Percentiles rank a stretch among this genome's conserved stretches.
Evolutionary conservation across 2,888 invertebrate species (phyloP).

Genomic region (Drosophila prolongata): DNA sequence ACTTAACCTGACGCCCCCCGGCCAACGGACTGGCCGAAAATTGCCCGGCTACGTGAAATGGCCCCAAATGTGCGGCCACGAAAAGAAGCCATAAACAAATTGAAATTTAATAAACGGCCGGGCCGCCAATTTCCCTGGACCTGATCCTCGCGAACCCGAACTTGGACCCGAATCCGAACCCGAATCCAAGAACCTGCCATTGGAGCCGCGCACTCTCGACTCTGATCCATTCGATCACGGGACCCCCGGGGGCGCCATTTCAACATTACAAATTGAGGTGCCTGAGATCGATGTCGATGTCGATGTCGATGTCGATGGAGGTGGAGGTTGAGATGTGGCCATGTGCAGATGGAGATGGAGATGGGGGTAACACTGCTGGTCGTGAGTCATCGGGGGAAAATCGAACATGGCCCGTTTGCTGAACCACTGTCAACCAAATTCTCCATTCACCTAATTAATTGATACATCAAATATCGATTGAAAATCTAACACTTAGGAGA

Average conservation of each 20-base stretch:
- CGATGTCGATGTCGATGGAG: conserved; percentile 14
- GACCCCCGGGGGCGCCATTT: conserved; percentile 36
- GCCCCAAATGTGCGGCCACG: conserved; percentile 36
- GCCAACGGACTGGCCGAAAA: conserved; percentile 16
- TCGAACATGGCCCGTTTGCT: not conserved
- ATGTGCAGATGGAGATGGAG: not conserved
- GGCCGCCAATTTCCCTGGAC: conserved; percentile 40
- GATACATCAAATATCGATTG: not conserved
- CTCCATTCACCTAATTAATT: conserved; percentile 1
- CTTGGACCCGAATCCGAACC: conserved; percentile 2
- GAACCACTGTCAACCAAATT: conserved; percentile 3
- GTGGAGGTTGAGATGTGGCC: not conserved
- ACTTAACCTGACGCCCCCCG: conserved; percentile 44
- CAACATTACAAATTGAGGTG: conserved; percentile 32
- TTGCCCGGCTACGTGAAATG: conserved; percentile 34
- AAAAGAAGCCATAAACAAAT: conserved; percentile 55
- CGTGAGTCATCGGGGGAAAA: conserved; percentile 6
- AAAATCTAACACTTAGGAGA: not conserved
- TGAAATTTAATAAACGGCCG: conserved; percentile 56
- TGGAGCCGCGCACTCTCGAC: conserved; percentile 12
- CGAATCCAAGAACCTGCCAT: conserved; percentile 2
- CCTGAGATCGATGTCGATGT: conserved; percentile 18
- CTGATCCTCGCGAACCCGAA: conserved; percentile 3
- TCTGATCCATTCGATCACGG: conserved; percentile 34
- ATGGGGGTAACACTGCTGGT: not conserved